A percentile compares a stretch with the other conserved stretches of the same genome.
Conservation (phyloP, 2,797 vertebrate species). For the Coendou prehensilis region DNA sequence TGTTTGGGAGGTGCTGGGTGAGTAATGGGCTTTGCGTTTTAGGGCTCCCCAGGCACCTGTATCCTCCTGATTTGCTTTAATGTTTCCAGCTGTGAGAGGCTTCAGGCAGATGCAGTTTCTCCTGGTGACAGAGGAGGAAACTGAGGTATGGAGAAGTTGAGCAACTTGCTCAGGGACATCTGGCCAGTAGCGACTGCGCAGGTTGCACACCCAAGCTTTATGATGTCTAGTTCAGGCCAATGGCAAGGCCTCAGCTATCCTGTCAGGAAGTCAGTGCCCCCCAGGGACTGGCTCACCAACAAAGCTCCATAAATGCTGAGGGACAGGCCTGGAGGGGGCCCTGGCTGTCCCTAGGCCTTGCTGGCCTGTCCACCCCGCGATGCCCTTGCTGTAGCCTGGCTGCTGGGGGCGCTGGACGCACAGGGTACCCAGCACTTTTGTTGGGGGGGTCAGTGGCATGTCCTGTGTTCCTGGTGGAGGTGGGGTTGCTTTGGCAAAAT, state of each 20-base stretch:
- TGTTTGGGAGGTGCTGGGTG: background rate
- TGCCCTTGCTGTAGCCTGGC: conserved; percentile 19
- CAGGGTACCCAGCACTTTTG: background rate
- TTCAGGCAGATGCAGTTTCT: background rate
- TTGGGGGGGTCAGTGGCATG: background rate
- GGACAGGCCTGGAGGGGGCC: background rate
- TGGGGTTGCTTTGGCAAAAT: background rate
- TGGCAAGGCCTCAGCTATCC: background rate
- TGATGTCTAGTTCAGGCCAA: background rate
- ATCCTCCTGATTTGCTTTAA: background rate
- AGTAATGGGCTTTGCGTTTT: accelerated
- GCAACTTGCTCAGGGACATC: background rate
- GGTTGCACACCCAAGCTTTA: background rate
- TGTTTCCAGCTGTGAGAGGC: background rate
- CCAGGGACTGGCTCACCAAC: background rate
- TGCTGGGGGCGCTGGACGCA: conserved; percentile 72
- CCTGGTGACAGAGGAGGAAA: background rate
- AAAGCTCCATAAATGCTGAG: background rate
- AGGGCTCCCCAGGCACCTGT: accelerated
- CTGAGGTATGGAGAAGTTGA: background rate
- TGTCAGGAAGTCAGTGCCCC: background rate
- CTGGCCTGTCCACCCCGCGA: background rate
- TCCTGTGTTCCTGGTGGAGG: background rate
- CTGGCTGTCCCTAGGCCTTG: background rate
- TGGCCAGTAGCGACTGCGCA: background rate